A percentile compares a stretch with the other conserved stretches of the same genome.
Evolutionary conservation across 2,888 invertebrate genomes (phyloP).

Genomic region (Drosophila paracracens): DNA sequence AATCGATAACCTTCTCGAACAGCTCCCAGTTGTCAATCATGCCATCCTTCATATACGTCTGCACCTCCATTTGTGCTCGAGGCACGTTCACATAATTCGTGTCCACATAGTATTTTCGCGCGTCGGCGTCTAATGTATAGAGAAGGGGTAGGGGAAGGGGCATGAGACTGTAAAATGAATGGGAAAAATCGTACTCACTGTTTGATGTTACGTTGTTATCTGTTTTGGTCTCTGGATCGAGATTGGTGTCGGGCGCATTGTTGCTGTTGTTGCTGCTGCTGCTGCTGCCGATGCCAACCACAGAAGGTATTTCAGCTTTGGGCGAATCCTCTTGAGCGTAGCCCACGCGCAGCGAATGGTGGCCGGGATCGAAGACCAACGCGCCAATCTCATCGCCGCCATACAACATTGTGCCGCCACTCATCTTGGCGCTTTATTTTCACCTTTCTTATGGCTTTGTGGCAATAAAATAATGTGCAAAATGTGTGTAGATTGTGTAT

Average conservation of each 20-base stretch:
- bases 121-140: conserved; percentile 69
- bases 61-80: conserved; percentile 94
- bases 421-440: conserved; percentile 76
- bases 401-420: conserved; percentile 90
- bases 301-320: conserved; percentile 98
- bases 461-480: conserved; percentile 19
- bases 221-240: conserved; percentile 91
- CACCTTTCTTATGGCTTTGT: conserved; percentile 5
- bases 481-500: conserved; percentile 62
- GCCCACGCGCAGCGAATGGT: conserved; percentile 93
- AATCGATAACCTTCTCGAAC: conserved; percentile 98
- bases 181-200: conserved; percentile 61
- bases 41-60: conserved; percentile 98
- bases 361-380: conserved; percentile 98
- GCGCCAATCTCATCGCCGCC: conserved; percentile 99
- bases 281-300: conserved; percentile 93
- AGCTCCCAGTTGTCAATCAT: conserved; percentile 99
- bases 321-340: conserved; percentile 99
- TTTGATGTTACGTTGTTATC: conserved; percentile 89
- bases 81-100: conserved; percentile 97
- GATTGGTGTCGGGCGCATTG: conserved; percentile 87
- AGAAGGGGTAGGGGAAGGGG: background rate
- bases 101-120: conserved; percentile 93
- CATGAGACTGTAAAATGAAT: background rate
- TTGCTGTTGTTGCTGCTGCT: background rate